Percentiles rank a stretch among this genome's conserved stretches.
phyloP scores from a whole-genome alignment of 2,888 invertebrate species.

The Eupithecia abbreviata region DNA sequence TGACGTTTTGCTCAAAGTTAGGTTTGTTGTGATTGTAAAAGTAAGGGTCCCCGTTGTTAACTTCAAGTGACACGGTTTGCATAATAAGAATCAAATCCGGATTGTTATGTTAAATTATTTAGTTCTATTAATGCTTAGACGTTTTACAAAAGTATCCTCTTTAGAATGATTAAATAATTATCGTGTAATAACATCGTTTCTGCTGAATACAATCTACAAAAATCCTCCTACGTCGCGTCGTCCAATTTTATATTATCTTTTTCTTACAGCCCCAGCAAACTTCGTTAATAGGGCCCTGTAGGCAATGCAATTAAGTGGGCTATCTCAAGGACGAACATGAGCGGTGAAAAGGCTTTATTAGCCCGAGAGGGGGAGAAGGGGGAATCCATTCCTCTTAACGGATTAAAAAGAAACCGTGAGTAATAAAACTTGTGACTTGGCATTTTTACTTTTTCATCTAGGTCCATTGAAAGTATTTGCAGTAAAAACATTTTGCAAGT shows the following conservation, averaged over 20 bases:
- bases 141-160: not conserved
- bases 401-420: conserved; percentile 5
- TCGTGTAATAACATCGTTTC: not conserved
- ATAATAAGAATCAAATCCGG: no score
- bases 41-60: no score
- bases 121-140: no score
- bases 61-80: no score
- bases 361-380: not conserved
- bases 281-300: conserved; percentile 2
- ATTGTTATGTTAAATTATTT: no score
- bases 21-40: not conserved
- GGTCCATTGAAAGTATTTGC: not conserved
- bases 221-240: not conserved
- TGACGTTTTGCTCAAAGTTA: not conserved
- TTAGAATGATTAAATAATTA: not conserved
- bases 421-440: not conserved
- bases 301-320: conserved; percentile 11
- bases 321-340: conserved; percentile 13
- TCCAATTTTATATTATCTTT: not conserved
- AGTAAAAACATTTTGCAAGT: no score
- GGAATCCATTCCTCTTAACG: not conserved
- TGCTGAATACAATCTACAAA: not conserved
- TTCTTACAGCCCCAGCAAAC: not conserved
- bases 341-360: conserved; percentile 14
- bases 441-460: not conserved